phyloP scores from a whole-genome alignment of 2,888 invertebrate species.

The Andrena dorsata region DNA sequence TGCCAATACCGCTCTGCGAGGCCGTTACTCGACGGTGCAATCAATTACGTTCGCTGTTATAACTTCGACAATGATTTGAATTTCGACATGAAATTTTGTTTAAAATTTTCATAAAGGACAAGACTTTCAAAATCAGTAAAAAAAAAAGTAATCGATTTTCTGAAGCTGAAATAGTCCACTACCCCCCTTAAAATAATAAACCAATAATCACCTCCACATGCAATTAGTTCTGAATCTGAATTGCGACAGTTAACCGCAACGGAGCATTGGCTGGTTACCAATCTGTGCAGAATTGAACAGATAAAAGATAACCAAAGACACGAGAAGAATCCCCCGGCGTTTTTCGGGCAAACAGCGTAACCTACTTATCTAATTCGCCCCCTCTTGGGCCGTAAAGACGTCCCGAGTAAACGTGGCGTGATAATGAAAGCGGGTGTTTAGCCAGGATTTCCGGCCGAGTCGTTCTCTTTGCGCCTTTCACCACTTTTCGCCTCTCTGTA shows the following conservation, averaged over 20 bases:
- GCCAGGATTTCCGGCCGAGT: conserved; percentile 73
- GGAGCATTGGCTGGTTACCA: too few species aligned
- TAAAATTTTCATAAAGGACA: too few species aligned
- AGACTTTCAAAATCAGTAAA: too few species aligned
- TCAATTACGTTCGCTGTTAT: too few species aligned
- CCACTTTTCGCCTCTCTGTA: conserved; percentile 57
- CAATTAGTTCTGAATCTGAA: not conserved
- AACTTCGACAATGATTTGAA: too few species aligned
- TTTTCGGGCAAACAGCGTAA: conserved; percentile 54
- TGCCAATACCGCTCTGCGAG: too few species aligned
- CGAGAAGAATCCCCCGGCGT: conserved; percentile 18
- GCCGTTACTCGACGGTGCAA: too few species aligned
- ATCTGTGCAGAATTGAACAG: not conserved
- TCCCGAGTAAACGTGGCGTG: conserved; percentile 69
- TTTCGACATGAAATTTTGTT: too few species aligned
- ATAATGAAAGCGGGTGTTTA: conserved; percentile 80
- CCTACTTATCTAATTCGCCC: conserved; percentile 65
- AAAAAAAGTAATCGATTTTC: too few species aligned
- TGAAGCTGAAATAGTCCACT: too few species aligned
- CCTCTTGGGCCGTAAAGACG: conserved; percentile 57
- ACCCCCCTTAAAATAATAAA: too few species aligned
- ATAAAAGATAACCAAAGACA: not conserved
- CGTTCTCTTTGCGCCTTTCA: conserved; percentile 65
- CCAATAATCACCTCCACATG: not conserved
- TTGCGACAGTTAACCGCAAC: too few species aligned